Conservation (phyloP, 2,113 vertebrate genomes). For the Aviceda subcristata region DNA sequence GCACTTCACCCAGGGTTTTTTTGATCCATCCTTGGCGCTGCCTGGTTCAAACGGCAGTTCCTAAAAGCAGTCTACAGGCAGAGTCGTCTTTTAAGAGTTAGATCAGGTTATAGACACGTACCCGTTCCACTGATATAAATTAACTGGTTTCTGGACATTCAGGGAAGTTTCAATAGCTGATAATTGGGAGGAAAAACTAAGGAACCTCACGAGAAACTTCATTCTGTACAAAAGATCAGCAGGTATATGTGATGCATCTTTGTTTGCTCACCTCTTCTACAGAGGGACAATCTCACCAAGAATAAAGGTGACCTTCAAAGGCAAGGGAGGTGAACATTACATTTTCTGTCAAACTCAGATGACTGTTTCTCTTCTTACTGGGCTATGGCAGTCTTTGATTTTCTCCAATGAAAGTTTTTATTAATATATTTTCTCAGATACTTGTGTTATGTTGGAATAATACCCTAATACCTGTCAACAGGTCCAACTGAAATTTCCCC, state of each 20-base stretch:
- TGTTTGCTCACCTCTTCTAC: neutral
- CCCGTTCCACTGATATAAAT: neutral
- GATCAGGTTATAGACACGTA: neutral
- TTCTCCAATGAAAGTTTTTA: neutral
- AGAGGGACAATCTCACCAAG: neutral
- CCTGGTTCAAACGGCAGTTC: neutral
- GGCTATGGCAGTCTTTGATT: neutral
- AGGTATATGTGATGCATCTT: neutral
- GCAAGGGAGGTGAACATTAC: neutral
- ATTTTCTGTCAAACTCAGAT: neutral
- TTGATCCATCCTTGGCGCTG: neutral
- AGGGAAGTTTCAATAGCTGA: neutral
- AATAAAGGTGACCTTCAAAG: neutral
- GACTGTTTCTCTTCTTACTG: neutral
- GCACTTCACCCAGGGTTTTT: neutral
- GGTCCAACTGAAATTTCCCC: neutral
- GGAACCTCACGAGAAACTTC: neutral
- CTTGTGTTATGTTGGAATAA: neutral
- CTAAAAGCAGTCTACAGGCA: neutral
- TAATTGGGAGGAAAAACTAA: neutral
- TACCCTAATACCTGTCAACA: neutral
- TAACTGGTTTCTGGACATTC: neutral
- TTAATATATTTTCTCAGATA: neutral
- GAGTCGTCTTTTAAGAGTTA: neutral
- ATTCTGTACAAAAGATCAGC: neutral